phyloP scores from a whole-genome alignment of 2,113 vertebrate species.

The Proterorhinus semilunaris region DNA sequence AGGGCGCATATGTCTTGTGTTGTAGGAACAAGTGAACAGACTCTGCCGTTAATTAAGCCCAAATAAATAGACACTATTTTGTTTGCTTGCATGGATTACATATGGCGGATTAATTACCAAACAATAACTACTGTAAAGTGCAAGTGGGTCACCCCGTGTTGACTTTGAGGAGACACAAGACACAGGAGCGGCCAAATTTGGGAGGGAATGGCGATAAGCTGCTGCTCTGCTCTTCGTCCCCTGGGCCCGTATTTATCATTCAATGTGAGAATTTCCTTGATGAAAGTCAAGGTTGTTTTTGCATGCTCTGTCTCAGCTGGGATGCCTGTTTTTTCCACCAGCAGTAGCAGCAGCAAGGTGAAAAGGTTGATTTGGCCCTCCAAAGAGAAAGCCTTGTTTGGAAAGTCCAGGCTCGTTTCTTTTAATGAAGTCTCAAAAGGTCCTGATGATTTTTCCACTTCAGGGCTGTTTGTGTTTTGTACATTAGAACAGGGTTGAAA shows the following conservation, averaged over 20 bases:
- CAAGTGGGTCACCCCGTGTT: slow-evolving; percentile 66
- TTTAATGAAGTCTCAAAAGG: slow-evolving; percentile 75
- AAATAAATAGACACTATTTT: slow-evolving; percentile 48
- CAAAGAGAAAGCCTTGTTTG: slow-evolving; percentile 64
- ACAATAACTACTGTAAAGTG: slow-evolving; percentile 66
- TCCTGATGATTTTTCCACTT: slow-evolving; percentile 64
- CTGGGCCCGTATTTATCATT: slow-evolving; percentile 79
- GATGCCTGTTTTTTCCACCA: slow-evolving; percentile 71
- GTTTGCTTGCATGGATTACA: slow-evolving; percentile 58
- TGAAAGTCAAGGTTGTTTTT: slow-evolving; percentile 82
- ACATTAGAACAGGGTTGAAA: slow-evolving; percentile 45
- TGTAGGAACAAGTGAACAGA: slow-evolving; percentile 55
- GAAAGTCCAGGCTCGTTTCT: slow-evolving; percentile 62
- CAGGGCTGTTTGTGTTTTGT: slow-evolving; percentile 65
- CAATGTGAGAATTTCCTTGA: slow-evolving; percentile 81
- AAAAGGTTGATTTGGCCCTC: slow-evolving; percentile 75
- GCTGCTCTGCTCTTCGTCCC: slow-evolving; percentile 73
- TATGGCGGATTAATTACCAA: slow-evolving; percentile 66
- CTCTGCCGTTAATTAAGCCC: slow-evolving; percentile 55
- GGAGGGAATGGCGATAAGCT: slow-evolving; percentile 78
- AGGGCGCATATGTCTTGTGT: slow-evolving; percentile 39
- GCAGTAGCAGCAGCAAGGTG: slow-evolving; percentile 58
- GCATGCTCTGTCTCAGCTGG: slow-evolving; percentile 67
- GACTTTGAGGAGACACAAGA: slow-evolving; percentile 69
- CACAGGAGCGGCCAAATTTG: slow-evolving; percentile 66